Evolutionary conservation across 1,140 invertebrate genomes (phyloP).

Genomic region (Callitettix versicolor): DNA sequence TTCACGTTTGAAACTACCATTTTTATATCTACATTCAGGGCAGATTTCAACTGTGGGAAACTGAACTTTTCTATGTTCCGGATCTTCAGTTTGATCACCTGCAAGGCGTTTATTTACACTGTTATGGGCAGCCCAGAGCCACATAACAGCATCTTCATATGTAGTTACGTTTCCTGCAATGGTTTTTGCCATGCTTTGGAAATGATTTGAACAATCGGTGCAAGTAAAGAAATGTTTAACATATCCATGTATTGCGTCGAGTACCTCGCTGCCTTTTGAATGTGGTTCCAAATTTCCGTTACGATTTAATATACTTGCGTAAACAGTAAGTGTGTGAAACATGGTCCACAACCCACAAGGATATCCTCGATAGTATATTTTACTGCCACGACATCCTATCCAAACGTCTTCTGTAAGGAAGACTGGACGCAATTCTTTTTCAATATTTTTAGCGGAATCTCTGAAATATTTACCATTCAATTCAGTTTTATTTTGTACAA

Average conservation of each 20-base stretch:
- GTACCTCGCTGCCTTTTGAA: slow-evolving; percentile 46
- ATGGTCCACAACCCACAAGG: slow-evolving; percentile 92
- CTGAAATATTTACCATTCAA: slow-evolving; percentile 47
- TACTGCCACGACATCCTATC: slow-evolving; percentile 74
- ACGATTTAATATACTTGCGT: slow-evolving; percentile 34
- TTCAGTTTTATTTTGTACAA: slow-evolving; percentile 31
- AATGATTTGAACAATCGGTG: slow-evolving; percentile 79
- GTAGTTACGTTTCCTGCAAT: slow-evolving; percentile 55
- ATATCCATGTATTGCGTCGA: slow-evolving; percentile 77
- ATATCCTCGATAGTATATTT: slow-evolving; percentile 67
- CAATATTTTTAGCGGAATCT: slow-evolving; percentile 39
- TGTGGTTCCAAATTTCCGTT: slow-evolving; percentile 33
- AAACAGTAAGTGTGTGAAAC: slow-evolving; percentile 87
- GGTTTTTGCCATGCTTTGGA: slow-evolving; percentile 63
- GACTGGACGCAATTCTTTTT: slow-evolving; percentile 36
- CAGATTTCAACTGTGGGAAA: slow-evolving; percentile 70
- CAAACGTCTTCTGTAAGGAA: slow-evolving; percentile 55
- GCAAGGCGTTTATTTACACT: slow-evolving; percentile 79
- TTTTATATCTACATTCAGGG: slow-evolving; percentile 48
- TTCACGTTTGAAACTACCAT: slow-evolving; percentile 52
- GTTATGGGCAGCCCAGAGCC: slow-evolving; percentile 94
- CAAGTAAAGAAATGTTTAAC: slow-evolving; percentile 92
- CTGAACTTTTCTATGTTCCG: slow-evolving; percentile 76
- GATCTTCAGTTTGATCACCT: slow-evolving; percentile 83
- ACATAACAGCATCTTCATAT: slow-evolving; percentile 68